Evolutionary conservation across 2,113 vertebrate species (phyloP).

Genomic region (Microtus oregoni): DNA sequence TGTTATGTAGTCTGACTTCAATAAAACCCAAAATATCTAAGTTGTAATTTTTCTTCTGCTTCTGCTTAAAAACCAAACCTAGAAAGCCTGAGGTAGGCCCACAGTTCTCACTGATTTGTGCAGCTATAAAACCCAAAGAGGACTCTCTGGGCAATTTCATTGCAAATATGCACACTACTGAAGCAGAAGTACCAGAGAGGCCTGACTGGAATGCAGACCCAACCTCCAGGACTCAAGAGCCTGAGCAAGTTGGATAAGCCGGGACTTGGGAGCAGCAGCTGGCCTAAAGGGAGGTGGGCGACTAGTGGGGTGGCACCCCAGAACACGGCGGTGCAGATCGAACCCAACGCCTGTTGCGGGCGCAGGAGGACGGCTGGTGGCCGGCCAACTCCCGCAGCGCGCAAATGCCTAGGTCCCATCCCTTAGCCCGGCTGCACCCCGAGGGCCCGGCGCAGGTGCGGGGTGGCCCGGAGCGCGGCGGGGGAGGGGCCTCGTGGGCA

Average conservation of each 20-base stretch:
- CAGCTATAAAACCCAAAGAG: conserved; percentile 11
- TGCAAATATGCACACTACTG: neutral
- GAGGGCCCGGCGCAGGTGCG: neutral
- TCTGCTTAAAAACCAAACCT: neutral
- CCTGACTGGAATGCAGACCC: neutral
- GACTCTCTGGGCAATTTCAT: neutral
- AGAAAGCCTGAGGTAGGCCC: neutral
- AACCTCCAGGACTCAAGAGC: neutral
- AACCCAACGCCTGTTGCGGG: neutral
- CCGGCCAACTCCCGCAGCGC: neutral
- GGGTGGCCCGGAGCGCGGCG: neutral
- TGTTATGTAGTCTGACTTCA: conserved; percentile 40
- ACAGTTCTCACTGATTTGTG: neutral
- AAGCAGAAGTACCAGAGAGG: neutral
- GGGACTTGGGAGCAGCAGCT: neutral
- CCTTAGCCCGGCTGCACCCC: neutral
- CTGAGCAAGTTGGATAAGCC: neutral
- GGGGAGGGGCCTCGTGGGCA: conserved; percentile 27
- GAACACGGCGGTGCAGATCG: neutral
- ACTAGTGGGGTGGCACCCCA: neutral
- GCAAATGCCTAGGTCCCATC: neutral
- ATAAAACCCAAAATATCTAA: conserved; percentile 63
- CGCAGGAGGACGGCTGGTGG: neutral
- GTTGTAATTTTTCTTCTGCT: conserved; percentile 32
- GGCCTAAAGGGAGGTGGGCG: conserved; percentile 32